Conservation (phyloP, 2,888 invertebrate genomes). For the Nezara viridula region DNA sequence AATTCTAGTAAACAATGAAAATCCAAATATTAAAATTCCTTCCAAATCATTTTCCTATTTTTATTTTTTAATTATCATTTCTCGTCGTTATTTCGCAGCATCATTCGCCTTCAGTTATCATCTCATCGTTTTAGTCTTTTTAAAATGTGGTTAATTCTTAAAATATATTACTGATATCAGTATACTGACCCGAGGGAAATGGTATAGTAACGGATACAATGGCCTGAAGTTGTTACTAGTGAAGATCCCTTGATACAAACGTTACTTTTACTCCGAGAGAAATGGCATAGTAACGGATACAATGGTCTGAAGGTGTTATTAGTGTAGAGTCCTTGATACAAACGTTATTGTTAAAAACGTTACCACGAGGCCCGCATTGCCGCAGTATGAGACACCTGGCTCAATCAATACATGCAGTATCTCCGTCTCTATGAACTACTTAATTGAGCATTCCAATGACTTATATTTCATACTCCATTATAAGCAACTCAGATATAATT, state of each 20-base stretch:
- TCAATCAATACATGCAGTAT: constrained; percentile 16
- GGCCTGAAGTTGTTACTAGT: background rate
- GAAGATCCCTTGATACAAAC: too few relatives aligned
- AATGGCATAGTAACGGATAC: too few relatives aligned
- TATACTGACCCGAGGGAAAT: too few relatives aligned
- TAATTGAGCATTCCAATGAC: background rate
- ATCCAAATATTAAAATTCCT: background rate
- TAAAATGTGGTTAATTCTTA: too few relatives aligned
- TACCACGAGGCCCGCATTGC: background rate
- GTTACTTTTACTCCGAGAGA: too few relatives aligned
- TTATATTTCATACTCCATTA: background rate
- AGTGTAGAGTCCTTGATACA: background rate
- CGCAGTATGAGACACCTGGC: constrained; percentile 31
- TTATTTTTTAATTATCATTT: background rate
- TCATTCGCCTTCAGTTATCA: background rate
- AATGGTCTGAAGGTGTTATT: too few relatives aligned
- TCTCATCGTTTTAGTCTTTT: too few relatives aligned
- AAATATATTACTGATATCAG: too few relatives aligned
- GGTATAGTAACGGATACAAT: background rate
- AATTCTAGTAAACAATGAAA: background rate
- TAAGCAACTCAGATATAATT: background rate
- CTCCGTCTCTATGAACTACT: background rate
- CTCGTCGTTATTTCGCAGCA: too few relatives aligned
- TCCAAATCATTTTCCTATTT: background rate
- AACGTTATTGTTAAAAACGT: background rate